Evolutionary conservation across 2,113 vertebrate species (phyloP).

Genomic region (Cranoglanis bouderius): DNA sequence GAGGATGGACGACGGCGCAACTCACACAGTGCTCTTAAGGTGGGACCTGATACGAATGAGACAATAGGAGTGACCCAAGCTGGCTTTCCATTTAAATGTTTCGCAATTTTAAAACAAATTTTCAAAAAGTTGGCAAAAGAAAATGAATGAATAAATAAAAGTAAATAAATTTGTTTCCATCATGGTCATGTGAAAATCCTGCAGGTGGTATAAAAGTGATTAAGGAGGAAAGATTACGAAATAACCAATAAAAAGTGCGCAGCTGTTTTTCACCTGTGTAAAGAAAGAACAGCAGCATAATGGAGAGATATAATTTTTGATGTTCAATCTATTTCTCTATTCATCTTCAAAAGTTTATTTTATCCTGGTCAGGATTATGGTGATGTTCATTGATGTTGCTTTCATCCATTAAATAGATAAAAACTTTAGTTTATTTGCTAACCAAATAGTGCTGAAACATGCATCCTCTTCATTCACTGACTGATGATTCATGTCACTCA

Average conservation of each 20-base stretch:
- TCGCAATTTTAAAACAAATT: not conserved
- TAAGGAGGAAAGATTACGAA: not conserved
- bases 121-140: not conserved
- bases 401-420: too few relatives aligned
- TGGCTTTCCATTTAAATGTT: not conserved
- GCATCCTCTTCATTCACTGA: too few relatives aligned
- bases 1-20: slow-evolving; percentile 87
- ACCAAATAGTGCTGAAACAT: too few relatives aligned
- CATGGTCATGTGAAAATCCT: not conserved
- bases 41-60: slow-evolving; percentile 58
- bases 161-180: not conserved
- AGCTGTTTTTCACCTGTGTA: not conserved
- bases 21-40: slow-evolving; percentile 89
- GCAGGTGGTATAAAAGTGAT: not conserved
- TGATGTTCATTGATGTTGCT: too few relatives aligned
- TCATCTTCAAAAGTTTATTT: too few relatives aligned
- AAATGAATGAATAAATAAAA: too few relatives aligned
- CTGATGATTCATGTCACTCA: not conserved
- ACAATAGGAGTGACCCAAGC: not conserved
- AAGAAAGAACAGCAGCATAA: not conserved
- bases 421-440: too few relatives aligned
- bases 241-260: not conserved
- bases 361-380: too few relatives aligned
- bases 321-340: too few relatives aligned
- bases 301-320: not conserved